Conservation (phyloP, 2,888 invertebrate genomes). For the Margaritifera margaritifera region DNA sequence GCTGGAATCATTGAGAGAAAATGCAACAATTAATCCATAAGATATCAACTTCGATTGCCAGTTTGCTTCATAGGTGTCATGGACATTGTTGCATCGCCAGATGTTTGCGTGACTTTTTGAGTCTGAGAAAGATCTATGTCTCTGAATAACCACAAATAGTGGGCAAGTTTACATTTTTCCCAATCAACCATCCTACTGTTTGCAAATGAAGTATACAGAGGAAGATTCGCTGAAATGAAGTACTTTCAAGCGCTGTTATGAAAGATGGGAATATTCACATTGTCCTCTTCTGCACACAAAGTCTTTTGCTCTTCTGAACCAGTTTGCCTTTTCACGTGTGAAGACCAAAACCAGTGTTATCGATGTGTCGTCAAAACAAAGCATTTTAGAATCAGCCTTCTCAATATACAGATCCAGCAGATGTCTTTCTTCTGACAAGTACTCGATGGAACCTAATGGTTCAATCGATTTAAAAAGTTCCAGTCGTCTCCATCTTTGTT, state of each 20-base stretch:
- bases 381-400: slow-evolving; percentile 32
- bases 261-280: slow-evolving; percentile 52
- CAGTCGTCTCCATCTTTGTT: slow-evolving; percentile 29
- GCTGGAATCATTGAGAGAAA: slow-evolving; percentile 36
- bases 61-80: not conserved
- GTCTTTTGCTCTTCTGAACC: slow-evolving; percentile 40
- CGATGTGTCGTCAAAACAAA: slow-evolving; percentile 42
- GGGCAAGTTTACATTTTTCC: slow-evolving; percentile 28
- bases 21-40: slow-evolving; percentile 16
- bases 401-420: slow-evolving; percentile 28
- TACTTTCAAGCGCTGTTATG: slow-evolving; percentile 30
- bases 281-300: slow-evolving; percentile 54
- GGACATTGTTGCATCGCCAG: not conserved
- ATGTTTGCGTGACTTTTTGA: too few species aligned
- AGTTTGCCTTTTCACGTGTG: slow-evolving; percentile 13
- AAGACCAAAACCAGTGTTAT: slow-evolving; percentile 2
- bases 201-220: slow-evolving; percentile 42
- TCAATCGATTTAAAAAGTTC: slow-evolving; percentile 21
- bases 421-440: slow-evolving; percentile 32
- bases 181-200: slow-evolving; percentile 40
- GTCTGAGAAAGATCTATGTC: slow-evolving; percentile 10
- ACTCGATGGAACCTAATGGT: not conserved
- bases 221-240: slow-evolving; percentile 44
- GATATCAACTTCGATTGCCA: not conserved
- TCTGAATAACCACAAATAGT: slow-evolving; percentile 36